Conservation (phyloP, 2,888 invertebrate genomes). For the Anthrax anthrax region DNA sequence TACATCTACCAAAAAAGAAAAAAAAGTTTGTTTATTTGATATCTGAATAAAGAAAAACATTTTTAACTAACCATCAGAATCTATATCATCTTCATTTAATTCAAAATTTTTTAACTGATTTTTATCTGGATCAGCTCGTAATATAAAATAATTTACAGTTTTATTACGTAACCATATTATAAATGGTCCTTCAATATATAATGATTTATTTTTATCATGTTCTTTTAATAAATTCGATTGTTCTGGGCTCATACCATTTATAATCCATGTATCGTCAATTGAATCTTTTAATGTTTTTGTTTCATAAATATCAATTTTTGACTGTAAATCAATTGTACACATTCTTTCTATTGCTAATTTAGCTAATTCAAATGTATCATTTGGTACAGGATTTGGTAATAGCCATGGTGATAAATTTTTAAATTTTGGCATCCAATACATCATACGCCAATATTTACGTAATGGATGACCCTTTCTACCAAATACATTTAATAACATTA, state of each 20-base stretch:
- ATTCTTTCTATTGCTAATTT: slow-evolving; percentile 71
- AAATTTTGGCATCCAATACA: slow-evolving; percentile 92
- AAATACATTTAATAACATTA: slow-evolving; percentile 69
- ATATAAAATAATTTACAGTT: slow-evolving; percentile 67
- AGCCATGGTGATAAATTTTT: slow-evolving; percentile 79
- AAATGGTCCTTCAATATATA: slow-evolving; percentile 78
- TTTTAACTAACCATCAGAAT: slow-evolving; percentile 47
- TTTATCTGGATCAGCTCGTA: slow-evolving; percentile 54
- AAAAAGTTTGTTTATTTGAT: neutral
- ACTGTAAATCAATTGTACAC: slow-evolving; percentile 63
- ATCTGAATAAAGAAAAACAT: neutral
- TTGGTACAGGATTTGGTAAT: slow-evolving; percentile 62
- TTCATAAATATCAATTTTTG: slow-evolving; percentile 48
- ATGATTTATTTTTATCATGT: slow-evolving; percentile 45
- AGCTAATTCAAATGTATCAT: slow-evolving; percentile 62
- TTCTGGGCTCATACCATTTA: slow-evolving; percentile 66
- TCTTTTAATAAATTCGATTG: slow-evolving; percentile 56
- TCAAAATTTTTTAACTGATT: slow-evolving; percentile 27
- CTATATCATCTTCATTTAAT: slow-evolving; percentile 34
- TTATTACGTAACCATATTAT: slow-evolving; percentile 62
- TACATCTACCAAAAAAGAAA: slow-evolving; percentile 43
- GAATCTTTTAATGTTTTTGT: slow-evolving; percentile 56
- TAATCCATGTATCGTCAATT: slow-evolving; percentile 82
- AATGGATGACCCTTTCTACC: slow-evolving; percentile 60
- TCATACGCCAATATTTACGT: slow-evolving; percentile 64